Evolutionary conservation across 2,113 vertebrate species (phyloP).

Genomic region (Ranitomeya variabilis): DNA sequence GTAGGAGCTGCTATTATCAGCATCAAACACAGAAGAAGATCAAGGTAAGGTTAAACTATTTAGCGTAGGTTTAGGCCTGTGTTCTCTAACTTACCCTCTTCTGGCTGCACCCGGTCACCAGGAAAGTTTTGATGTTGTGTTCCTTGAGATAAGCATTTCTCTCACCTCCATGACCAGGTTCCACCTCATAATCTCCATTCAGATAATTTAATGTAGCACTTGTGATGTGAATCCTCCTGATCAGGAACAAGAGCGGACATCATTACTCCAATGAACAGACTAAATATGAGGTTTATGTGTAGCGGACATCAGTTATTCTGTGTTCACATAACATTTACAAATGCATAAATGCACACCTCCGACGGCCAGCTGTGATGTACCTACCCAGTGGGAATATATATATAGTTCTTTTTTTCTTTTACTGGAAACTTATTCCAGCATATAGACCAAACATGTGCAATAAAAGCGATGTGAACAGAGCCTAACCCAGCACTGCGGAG

Average conservation of each 20-base stretch:
- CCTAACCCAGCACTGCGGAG: not conserved
- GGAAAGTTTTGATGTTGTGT: conserved; percentile 93
- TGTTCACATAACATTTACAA: too few relatives aligned
- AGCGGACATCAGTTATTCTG: not conserved
- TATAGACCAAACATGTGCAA: too few relatives aligned
- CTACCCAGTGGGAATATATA: too few relatives aligned
- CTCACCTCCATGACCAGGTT: conserved; percentile 89
- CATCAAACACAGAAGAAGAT: not conserved
- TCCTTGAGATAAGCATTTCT: conserved; percentile 95
- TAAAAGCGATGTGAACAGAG: too few relatives aligned
- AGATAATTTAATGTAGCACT: conserved; percentile 93
- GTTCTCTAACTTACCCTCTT: conserved; percentile 79
- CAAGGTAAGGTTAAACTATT: not conserved
- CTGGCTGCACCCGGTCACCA: conserved; percentile 93
- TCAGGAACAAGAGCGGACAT: not conserved
- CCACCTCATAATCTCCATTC: conserved; percentile 95
- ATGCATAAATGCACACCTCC: too few relatives aligned
- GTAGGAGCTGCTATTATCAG: not conserved
- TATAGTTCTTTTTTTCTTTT: too few relatives aligned
- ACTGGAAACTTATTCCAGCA: too few relatives aligned
- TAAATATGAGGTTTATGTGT: too few relatives aligned
- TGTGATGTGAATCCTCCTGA: conserved; percentile 94
- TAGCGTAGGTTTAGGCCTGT: not conserved
- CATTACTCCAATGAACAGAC: not conserved
- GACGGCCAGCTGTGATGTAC: too few relatives aligned